Evolutionary conservation across 2,888 invertebrate species (phyloP), one percentile per base, ranked within the genome.

Genomic region (Ophraella communa): DNA sequence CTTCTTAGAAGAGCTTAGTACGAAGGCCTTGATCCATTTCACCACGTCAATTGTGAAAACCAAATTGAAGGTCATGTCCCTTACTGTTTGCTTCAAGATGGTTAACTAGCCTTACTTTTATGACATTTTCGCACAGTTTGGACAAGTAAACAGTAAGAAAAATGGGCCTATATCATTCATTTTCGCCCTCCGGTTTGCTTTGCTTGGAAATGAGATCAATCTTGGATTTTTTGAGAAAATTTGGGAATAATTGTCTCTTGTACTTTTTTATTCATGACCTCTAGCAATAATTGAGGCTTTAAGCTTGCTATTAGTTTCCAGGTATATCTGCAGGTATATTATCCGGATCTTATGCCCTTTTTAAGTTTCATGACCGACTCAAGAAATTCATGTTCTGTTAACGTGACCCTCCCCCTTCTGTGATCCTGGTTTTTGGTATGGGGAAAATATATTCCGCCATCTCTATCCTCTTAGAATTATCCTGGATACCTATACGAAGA

Each of bases 161-260:
- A 2, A 64, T 27, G 0, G 66, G 61, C 33, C 57, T 60, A 18
- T 24, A 52, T 4, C 30, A 21, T 42, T 2, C 7, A 4, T 42
- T 18, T 4, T 20, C n/a, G n/a, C 23, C 52, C 17, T 24, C 8
- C 1, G 51, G 27, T 42, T 59, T 56, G 4, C 18, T 47, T 18
- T 10, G 14, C 44, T 62, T 65, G 10, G 20, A 23, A 24, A 65
- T 42, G 5, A 67, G 47, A 10, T 62, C 51, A 8, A 67, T 27
- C 18, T 53, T 63, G 4, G 61, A 57, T 11, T 21, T 39, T 17
- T 67, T 67, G 54, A 57, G 64, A 11, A 14, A 11, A 18, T 51
- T 35, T 18, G 63, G 55, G 11, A 66, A 66, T 4, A 30, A 4
- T 27, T 58, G 47, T n/a, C 4, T 10, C 10, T 10, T 33, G 33